phyloP scores from a whole-genome alignment of 2,888 invertebrate species.

The Nesidiocoris tenuis region DNA sequence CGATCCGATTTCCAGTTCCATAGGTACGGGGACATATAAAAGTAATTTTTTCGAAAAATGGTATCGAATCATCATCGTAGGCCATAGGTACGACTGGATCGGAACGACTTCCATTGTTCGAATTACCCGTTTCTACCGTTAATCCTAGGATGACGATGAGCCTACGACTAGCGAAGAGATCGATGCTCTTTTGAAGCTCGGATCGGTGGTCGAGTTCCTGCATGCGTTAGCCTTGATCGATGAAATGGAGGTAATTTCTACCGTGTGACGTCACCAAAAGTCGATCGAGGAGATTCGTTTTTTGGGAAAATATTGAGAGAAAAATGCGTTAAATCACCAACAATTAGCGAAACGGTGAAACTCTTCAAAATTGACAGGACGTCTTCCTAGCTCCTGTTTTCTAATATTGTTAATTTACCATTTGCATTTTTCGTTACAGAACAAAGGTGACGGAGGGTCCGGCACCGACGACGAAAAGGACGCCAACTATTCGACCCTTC shows the following conservation, averaged over 20 bases:
- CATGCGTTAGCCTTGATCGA: neutral
- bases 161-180: neutral
- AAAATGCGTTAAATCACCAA: too few species aligned
- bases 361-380: neutral
- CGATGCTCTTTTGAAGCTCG: neutral
- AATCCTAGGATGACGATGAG: neutral
- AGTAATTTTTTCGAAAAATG: too few species aligned
- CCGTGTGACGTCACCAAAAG: neutral
- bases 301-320: too few species aligned
- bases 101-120: too few species aligned
- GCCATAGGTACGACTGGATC: too few species aligned
- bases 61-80: too few species aligned
- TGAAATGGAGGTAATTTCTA: neutral
- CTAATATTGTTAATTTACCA: neutral
- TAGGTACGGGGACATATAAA: too few species aligned
- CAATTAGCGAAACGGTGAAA: too few species aligned
- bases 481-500: slow-evolving; percentile 76
- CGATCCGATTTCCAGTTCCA: too few species aligned
- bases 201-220: neutral
- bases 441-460: slow-evolving; percentile 23
- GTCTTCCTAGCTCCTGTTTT: neutral
- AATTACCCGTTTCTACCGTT: neutral
- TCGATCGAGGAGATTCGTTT: too few species aligned
- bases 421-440: slow-evolving; percentile 14
- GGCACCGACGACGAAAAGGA: slow-evolving; percentile 58